phyloP scores from a whole-genome alignment of 1,140 invertebrate genomes.

The Pogonognathellus flavescens region DNA sequence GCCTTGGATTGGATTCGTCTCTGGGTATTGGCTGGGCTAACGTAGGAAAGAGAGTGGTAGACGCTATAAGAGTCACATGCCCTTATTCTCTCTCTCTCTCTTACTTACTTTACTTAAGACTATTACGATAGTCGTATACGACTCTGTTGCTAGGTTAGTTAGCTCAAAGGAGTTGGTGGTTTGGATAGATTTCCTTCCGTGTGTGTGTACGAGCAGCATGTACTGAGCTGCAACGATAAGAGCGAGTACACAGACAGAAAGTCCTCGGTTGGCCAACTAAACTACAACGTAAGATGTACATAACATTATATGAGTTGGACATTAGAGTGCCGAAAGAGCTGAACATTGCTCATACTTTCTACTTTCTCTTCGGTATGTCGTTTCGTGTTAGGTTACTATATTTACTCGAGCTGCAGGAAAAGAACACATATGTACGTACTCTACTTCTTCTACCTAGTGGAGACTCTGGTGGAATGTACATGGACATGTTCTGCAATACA shows the following conservation, averaged over 20 bases:
- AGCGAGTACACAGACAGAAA: background rate
- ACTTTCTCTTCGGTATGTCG: conserved; percentile 31
- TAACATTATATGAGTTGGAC: background rate
- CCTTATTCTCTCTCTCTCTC: background rate
- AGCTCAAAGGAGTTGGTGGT: conserved; percentile 40
- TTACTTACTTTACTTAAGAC: conserved; percentile 15
- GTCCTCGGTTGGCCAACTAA: background rate
- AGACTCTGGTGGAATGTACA: background rate
- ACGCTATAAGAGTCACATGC: background rate
- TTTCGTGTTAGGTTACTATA: conserved; percentile 15
- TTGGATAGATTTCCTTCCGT: background rate
- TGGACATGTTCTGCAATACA: background rate
- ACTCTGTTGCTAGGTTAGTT: conserved; percentile 42
- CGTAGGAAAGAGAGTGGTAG: background rate
- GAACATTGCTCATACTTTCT: conserved; percentile 33
- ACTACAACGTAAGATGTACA: background rate
- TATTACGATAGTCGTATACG: background rate
- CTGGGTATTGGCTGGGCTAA: background rate
- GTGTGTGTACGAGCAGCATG: background rate
- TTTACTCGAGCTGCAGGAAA: background rate
- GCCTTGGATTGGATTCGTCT: conserved; percentile 36
- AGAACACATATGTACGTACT: too few relatives aligned
- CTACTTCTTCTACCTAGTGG: too few relatives aligned
- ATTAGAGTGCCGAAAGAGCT: conserved; percentile 5
- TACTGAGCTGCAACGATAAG: too few relatives aligned